Evolutionary conservation across 1,140 invertebrate species (phyloP).

Genomic region (roundworm (Caenorhabditis elegans)): WBcel235 BX284602.5:5849501-5850000

Average conservation of each 20-base stretch:
- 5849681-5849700: slow-evolving; percentile 22
- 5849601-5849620: neutral
- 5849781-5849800: slow-evolving; percentile 29
- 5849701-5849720: neutral
- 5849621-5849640: slow-evolving; percentile 15
- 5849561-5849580: neutral
- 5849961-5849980: neutral
- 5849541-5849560: neutral
- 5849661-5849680: slow-evolving; percentile 20
- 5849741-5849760: neutral
- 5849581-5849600: neutral
- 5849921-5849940: neutral
- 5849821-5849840: neutral
- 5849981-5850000: neutral
- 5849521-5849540: neutral
- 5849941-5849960: neutral
- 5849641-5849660: slow-evolving; percentile 20
- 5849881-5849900: slow-evolving; percentile 6
- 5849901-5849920: slow-evolving; percentile 27
- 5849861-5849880: slow-evolving; percentile 17
- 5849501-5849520: slow-evolving; percentile 20
- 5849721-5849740: slow-evolving; percentile 24
- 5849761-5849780: neutral
- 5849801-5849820: neutral
- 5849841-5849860: slow-evolving; percentile 16